Evolutionary conservation across 2,888 invertebrate species (phyloP), one percentile per base, ranked within the genome.

Genomic region (Chirona hameri): DNA sequence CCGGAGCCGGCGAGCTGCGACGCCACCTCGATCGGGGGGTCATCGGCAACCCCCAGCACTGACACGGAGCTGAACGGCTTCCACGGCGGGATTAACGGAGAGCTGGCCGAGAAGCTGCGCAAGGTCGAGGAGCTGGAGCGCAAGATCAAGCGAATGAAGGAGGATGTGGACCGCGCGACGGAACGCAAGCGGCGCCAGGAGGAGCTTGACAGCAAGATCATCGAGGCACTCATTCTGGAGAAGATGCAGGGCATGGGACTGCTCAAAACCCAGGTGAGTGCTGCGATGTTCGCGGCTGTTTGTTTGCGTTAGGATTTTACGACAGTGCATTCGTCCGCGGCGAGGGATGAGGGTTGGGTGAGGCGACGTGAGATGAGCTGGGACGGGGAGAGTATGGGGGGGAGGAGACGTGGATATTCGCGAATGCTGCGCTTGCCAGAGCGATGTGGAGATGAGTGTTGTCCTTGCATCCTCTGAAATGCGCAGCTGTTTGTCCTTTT

Each of bases 131-230:
- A 76, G 46, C 76, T 76, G 10, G 76, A 76, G 76, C 46, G 76
- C 39, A 76, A 76, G 46, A 76, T 76, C 76, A 24, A 24, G 7
- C 18, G 21, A 4, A 46, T 76, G 76, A 76, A 76, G 76, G 76
- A 39, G 21, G 76, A 76, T 9, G 39, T 76, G 24, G 76, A 76
- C 24, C 76, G 46, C 39, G 76, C 76, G 24, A 46, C 76, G 39
- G 76, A 76, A 10, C 39, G 46, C 39, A 76, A 76, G 76, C 76
- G 76, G 39, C 76, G 76, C 10, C 76, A 46, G 24, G 76, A 76
- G 18, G 76, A 76, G 46, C 39, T 76, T 9, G 76, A 76, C 76
- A 76, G 76, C 76, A 76, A 76, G 76, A 46, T 76, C 76, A 76
- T 76, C 39, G 76, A 76, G 76, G 46, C 76, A 24, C 39, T 76